Conservation (phyloP, 2,797 vertebrate genomes). For the Rhabdophis nuchalis region DNA sequence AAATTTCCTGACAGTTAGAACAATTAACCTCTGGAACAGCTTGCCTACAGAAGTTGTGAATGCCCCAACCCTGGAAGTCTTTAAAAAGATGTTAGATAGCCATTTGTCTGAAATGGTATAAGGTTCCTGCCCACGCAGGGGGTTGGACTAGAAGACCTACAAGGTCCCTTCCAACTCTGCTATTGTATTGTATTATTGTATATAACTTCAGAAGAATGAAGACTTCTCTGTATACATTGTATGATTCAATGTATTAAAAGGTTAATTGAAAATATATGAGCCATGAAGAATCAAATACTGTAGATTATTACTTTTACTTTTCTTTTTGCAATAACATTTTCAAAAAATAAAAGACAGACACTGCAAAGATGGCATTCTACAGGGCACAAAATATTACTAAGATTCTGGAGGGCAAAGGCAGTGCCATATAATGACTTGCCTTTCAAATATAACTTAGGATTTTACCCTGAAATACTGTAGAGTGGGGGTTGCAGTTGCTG, state of each 20-base stretch:
- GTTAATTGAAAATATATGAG: background rate
- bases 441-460: background rate
- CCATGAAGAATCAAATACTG: background rate
- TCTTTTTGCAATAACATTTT: background rate
- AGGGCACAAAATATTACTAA: background rate
- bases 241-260: background rate
- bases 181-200: no score
- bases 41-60: no score
- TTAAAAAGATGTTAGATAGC: no score
- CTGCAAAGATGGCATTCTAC: background rate
- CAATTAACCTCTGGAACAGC: no score
- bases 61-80: no score
- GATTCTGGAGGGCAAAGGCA: background rate
- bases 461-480: background rate
- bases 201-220: background rate
- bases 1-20: no score
- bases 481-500: background rate
- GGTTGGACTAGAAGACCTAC: no score
- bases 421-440: background rate
- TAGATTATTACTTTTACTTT: background rate
- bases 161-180: no score
- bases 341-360: background rate
- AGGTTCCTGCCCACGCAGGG: no score
- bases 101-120: no score
- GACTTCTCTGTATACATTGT: background rate